These are phyloP conservation scores for Chionomys nivalis DNA, from an alignment of 2,113 vertebrate species.

Conservation along the genomic window DNA sequence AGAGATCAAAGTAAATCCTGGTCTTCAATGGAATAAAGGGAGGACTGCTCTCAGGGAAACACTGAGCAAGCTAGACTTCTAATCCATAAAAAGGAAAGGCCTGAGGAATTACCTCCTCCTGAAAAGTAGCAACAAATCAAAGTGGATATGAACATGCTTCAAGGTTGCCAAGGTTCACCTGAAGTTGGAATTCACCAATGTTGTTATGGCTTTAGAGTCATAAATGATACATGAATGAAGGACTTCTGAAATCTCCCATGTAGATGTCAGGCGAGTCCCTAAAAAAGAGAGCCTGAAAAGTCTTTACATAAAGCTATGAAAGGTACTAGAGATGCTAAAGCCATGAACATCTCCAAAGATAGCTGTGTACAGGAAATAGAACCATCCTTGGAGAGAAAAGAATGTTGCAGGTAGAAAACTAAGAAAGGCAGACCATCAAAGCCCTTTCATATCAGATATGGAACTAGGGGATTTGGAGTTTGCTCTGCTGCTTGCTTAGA, in stretches of 20 bases:
- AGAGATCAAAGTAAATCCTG: background rate
- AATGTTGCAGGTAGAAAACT: background rate
- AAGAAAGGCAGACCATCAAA: background rate
- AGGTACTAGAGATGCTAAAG: background rate
- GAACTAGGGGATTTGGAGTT: background rate
- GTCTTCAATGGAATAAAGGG: background rate
- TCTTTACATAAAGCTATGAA: background rate
- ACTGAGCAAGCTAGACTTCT: background rate
- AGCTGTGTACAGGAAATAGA: too few species aligned
- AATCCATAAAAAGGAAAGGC: too few species aligned
- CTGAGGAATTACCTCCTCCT: background rate
- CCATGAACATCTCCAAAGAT: background rate
- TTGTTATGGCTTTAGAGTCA: background rate
- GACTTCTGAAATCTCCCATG: background rate
- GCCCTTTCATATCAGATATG: too few species aligned
- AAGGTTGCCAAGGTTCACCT: background rate
- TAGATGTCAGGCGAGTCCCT: too few species aligned
- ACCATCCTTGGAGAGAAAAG: background rate
- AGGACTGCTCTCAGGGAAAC: too few species aligned
- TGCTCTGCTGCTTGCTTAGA: background rate
- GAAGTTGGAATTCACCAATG: background rate
- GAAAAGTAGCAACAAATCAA: background rate
- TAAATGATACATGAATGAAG: background rate
- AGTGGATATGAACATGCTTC: background rate
- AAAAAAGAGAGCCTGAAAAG: background rate